These are phyloP conservation scores for Sterrhoptilus dennistouni DNA, from an alignment of 2,113 vertebrate species.

Conservation along the genomic window DNA sequence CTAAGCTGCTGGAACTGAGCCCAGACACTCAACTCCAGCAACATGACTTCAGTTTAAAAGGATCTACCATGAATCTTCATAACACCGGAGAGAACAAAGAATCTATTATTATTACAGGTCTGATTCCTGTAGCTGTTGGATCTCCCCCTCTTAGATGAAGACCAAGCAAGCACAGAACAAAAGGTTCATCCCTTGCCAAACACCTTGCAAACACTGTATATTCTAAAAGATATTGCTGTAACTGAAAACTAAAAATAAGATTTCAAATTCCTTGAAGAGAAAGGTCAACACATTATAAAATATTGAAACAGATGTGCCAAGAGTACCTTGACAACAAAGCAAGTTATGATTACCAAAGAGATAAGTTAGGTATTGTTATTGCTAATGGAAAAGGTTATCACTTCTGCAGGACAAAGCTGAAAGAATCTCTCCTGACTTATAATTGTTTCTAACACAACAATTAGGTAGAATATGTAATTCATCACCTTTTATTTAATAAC, in stretches of 20 bases:
- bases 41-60: background rate
- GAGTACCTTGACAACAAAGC: background rate
- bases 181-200: background rate
- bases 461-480: background rate
- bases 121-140: background rate
- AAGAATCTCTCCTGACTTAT: background rate
- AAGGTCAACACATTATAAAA: background rate
- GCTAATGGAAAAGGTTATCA: background rate
- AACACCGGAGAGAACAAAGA: background rate
- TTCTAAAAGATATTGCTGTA: background rate
- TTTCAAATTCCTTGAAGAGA: background rate
- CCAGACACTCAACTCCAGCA: background rate
- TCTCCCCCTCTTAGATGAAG: background rate
- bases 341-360: background rate
- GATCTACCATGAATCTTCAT: background rate
- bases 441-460: background rate
- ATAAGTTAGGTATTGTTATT: background rate
- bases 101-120: background rate
- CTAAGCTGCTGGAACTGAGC: slow-evolving; percentile 39
- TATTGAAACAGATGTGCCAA: background rate
- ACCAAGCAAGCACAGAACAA: background rate
- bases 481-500: background rate
- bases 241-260: background rate
- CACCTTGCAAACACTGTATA: background rate
- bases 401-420: background rate